Evolutionary conservation across 2,888 invertebrate species (phyloP).

Genomic region (Calliphora vomitoria): DNA sequence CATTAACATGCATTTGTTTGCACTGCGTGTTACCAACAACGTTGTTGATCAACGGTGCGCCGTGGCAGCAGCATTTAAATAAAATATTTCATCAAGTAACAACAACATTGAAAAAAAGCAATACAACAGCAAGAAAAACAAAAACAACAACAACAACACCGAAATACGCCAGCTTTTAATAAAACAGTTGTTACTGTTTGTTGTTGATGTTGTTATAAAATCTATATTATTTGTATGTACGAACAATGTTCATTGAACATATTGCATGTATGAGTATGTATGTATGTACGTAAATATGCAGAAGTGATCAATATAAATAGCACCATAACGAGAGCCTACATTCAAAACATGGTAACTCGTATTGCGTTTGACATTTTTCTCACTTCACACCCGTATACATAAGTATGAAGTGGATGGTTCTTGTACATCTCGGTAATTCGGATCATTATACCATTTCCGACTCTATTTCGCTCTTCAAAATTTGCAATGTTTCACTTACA

Average conservation of each 20-base stretch:
- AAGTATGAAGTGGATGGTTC: too few relatives aligned
- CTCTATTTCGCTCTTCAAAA: too few relatives aligned
- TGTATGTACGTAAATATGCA: background rate
- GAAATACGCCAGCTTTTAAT: background rate
- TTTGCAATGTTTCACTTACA: too few relatives aligned
- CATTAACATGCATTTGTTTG: conserved; percentile 73
- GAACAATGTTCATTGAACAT: background rate
- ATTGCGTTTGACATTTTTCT: too few relatives aligned
- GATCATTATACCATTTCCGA: too few relatives aligned
- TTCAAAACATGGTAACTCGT: too few relatives aligned
- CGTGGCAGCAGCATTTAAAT: conserved; percentile 39
- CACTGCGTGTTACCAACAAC: conserved; percentile 43
- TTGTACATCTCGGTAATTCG: too few relatives aligned
- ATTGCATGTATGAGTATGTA: background rate
- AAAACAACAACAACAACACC: too few relatives aligned
- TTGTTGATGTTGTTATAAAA: conserved; percentile 13
- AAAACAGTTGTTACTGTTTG: conserved; percentile 53
- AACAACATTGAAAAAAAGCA: background rate
- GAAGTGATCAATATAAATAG: too few relatives aligned
- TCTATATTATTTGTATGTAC: background rate
- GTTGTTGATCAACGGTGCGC: background rate
- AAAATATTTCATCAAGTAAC: background rate
- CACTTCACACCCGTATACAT: too few relatives aligned
- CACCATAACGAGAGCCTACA: too few relatives aligned
- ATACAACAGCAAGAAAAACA: too few relatives aligned